Evolutionary conservation across 2,113 vertebrate species (phyloP).

Genomic region (Penelope pileata): DNA sequence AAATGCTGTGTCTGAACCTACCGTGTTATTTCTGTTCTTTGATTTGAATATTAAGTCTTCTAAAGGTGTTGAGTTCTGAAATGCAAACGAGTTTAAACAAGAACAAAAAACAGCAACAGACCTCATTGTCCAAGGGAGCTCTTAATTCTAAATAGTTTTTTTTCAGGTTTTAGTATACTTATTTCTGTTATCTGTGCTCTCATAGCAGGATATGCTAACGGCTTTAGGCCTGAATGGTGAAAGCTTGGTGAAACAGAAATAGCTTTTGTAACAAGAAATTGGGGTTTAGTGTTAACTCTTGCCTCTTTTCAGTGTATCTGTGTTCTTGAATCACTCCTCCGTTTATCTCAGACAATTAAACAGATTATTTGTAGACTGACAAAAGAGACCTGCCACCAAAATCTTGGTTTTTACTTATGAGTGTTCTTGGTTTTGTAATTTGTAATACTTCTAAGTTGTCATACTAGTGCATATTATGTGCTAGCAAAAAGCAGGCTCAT

Average conservation of each 20-base stretch:
- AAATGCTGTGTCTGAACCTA: not conserved
- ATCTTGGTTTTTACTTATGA: not conserved
- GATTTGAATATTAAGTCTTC: not conserved
- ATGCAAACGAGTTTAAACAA: not conserved
- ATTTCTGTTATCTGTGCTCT: not conserved
- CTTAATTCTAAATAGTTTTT: not conserved
- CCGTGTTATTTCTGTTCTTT: not conserved
- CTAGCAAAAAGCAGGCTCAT: not conserved
- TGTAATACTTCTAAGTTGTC: not conserved
- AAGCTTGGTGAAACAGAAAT: not conserved
- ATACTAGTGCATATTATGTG: not conserved
- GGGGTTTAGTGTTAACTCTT: not conserved
- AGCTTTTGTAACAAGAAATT: not conserved
- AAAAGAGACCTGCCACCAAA: not conserved
- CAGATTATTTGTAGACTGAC: not conserved
- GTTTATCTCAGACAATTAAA: not conserved
- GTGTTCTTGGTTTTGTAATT: not conserved
- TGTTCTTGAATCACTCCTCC: not conserved
- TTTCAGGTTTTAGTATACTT: not conserved
- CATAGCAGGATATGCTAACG: not conserved
- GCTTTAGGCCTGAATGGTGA: not conserved
- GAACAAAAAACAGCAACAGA: accelerated
- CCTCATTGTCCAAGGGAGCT: not conserved
- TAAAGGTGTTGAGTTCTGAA: not conserved
- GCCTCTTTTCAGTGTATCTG: not conserved